Evolutionary conservation across 2,797 vertebrate genomes (phyloP).

Genomic region (Hemibagrus guttatus): DNA sequence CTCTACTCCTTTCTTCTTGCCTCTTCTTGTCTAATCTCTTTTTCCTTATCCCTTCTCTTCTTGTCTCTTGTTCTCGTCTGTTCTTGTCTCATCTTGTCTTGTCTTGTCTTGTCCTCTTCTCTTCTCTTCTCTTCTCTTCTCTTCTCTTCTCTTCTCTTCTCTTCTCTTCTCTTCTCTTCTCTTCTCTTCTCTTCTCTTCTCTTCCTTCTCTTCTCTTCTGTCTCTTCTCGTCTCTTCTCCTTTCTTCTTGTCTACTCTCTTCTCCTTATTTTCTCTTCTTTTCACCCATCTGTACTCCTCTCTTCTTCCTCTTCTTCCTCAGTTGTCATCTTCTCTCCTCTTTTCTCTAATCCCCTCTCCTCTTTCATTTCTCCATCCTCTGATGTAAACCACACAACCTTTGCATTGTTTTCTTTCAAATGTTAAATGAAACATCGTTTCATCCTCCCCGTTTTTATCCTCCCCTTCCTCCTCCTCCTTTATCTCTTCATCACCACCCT

Average conservation of each 20-base stretch:
- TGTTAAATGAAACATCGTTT: too few species aligned
- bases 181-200: neutral
- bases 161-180: neutral
- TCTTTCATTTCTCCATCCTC: neutral
- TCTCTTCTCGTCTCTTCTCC: neutral
- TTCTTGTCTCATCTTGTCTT: neutral
- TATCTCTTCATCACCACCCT: too few species aligned
- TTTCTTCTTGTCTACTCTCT: too few species aligned
- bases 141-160: neutral
- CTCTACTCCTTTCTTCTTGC: too few species aligned
- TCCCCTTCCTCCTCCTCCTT: too few species aligned
- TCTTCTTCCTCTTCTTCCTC: neutral
- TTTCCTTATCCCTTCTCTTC: neutral
- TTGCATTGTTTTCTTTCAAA: conserved; percentile 2
- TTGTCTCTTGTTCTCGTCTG: neutral
- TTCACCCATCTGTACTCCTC: neutral
- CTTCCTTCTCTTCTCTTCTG: neutral
- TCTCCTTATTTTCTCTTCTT: neutral
- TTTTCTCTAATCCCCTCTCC: neutral
- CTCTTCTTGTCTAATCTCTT: neutral
- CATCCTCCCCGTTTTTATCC: neutral
- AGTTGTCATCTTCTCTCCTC: conserved; percentile 23
- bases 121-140: too few species aligned
- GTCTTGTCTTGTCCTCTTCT: neutral
- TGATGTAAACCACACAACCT: neutral